These are phyloP conservation scores for Aspiorhynchus laticeps DNA, from an alignment of 2,113 vertebrate genomes.

Conservation along the genomic window DNA sequence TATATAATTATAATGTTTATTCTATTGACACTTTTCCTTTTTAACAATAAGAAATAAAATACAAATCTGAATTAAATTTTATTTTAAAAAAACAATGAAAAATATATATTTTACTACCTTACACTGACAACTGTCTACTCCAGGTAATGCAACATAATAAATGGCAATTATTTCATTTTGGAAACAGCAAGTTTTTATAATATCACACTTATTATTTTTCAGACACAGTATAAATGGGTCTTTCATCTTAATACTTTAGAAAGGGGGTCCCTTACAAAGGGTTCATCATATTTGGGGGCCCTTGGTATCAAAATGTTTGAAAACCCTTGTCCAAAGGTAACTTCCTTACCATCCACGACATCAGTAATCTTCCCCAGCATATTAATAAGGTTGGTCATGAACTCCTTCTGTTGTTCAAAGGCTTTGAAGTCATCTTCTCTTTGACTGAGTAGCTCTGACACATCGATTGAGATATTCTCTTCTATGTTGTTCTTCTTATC, in stretches of 20 bases:
- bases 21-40: not conserved
- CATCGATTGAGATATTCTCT: slow-evolving; percentile 41
- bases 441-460: slow-evolving; percentile 59
- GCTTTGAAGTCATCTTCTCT: slow-evolving; percentile 63
- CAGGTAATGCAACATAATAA: not conserved
- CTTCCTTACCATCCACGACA: slow-evolving; percentile 66
- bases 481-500: slow-evolving; percentile 57
- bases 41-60: not conserved
- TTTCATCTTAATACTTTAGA: not conserved
- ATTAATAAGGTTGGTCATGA: slow-evolving; percentile 70
- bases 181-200: not conserved
- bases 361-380: slow-evolving; percentile 74
- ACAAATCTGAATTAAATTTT: not conserved
- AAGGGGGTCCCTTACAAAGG: not conserved
- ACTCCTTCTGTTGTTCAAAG: slow-evolving; percentile 53
- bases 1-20: not conserved
- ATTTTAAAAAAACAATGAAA: not conserved
- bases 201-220: not conserved
- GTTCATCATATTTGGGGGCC: not conserved
- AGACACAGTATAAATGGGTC: not conserved
- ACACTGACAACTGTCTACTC: not conserved
- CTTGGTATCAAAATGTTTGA: not conserved
- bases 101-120: not conserved
- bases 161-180: not conserved
- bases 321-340: not conserved